Conservation (phyloP, 2,113 vertebrate species). For the Vulpes vulpes region DNA sequence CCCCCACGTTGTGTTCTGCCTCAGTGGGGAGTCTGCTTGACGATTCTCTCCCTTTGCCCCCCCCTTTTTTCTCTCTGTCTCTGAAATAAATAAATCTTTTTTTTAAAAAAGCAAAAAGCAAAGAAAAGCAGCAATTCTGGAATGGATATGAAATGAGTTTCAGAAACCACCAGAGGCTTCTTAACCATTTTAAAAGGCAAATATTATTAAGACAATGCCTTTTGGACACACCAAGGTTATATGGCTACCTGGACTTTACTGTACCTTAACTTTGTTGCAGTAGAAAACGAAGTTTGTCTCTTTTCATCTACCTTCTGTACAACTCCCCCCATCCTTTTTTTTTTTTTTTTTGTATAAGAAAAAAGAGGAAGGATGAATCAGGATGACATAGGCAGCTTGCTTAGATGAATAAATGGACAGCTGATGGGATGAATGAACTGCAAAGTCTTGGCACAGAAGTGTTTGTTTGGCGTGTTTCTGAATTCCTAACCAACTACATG, state of each 20-base stretch:
- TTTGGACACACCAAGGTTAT: not conserved
- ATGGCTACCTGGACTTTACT: not conserved
- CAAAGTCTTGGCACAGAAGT: not conserved
- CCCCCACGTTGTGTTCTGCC: not conserved
- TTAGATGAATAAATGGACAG: not conserved
- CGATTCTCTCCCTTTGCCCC: not conserved
- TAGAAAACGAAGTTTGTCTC: not conserved
- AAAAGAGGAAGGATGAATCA: constrained; percentile 44
- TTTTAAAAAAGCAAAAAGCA: not conserved
- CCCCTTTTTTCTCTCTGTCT: not conserved
- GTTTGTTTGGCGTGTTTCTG: not conserved
- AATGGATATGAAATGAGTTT: constrained; percentile 68
- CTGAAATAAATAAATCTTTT: not conserved
- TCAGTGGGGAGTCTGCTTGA: not conserved
- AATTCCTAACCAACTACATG: not conserved
- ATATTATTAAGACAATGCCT: constrained; percentile 39
- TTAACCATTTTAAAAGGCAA: constrained; percentile 4
- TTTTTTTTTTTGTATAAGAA: not conserved
- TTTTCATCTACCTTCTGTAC: constrained; percentile 33
- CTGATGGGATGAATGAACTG: constrained; percentile 9
- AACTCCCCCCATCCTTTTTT: constrained; percentile 22
- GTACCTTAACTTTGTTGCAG: constrained; percentile 54
- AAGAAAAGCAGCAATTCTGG: not conserved
- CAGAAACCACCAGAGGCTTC: constrained; percentile 48
- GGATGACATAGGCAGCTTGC: not conserved